phyloP scores from a whole-genome alignment of 2,797 vertebrate genomes.

The Erethizon dorsatum region DNA sequence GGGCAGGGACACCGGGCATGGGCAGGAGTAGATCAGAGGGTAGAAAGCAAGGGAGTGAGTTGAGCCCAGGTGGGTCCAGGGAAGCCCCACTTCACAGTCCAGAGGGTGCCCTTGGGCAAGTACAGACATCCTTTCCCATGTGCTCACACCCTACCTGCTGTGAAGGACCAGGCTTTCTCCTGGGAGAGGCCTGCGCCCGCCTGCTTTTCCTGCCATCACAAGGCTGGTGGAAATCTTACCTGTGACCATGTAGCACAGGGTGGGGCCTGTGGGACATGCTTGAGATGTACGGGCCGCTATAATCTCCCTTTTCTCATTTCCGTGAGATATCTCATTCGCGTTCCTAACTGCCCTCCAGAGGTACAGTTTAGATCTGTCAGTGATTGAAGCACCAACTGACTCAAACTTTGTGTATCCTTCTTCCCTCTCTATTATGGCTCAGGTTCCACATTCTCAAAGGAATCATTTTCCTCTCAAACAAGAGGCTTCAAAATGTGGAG shows the following conservation, averaged over 20 bases:
- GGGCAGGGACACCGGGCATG: neutral
- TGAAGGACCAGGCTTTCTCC: neutral
- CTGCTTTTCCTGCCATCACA: neutral
- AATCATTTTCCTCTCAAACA: neutral
- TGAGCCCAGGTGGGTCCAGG: neutral
- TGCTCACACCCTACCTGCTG: neutral
- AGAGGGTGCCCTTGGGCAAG: neutral
- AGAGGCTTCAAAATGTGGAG: neutral
- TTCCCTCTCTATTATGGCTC: neutral
- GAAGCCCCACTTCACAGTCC: too few species aligned
- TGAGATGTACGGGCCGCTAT: neutral
- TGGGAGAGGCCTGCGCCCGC: neutral
- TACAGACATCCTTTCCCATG: neutral
- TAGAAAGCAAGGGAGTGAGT: too few species aligned
- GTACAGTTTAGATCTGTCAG: neutral
- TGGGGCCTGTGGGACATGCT: neutral
- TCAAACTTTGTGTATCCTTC: neutral
- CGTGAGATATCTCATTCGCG: neutral
- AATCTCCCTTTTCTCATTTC: neutral
- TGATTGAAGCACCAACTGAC: neutral
- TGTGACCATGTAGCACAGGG: accelerated
- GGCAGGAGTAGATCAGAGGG: neutral
- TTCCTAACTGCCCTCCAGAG: neutral
- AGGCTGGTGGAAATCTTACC: neutral
- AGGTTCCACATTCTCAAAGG: neutral